Base-by-base conservation (phyloP, 2,888 invertebrate genomes). In the Branchipolynoe longqiensis region DNA sequence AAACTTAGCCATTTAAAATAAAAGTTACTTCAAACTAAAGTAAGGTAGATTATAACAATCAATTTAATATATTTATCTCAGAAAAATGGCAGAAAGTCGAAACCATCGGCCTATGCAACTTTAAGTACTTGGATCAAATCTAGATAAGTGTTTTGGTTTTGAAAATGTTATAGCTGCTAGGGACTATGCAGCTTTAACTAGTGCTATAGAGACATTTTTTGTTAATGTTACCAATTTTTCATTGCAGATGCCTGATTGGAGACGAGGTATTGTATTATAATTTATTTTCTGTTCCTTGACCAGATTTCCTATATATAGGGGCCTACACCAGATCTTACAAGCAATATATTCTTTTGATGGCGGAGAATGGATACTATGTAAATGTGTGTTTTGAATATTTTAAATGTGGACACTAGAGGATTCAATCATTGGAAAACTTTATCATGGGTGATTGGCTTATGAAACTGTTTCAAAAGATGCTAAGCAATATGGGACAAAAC, bases 201-300 rank as follows among this genome's bases (percentile, higher is more conserved):
- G 18, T 18, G 18, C 8, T 12, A 48, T 48, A 48, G 48, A 12
- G 8, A 48, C 8, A 8, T 25, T 31, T 3, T 81, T 40, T 74
- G 31, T 18, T 22, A 18, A 14, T 31, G 36, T 83, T 33, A 22
- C 28, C 64, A 73, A 22, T 14, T 6, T 78, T 25, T 48, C 4
- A 33, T 91, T 91, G 86, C 90, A 92, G 92, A 84, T 92, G 91
- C 82, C 88, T 92, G 38, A 91, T 92, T 85, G 92, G 91, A 86
- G 92, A 92, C 90, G 92, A 92, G 91, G 92, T 92, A 88, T 89
- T 90, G 86, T 40, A 22, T 82, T 48, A 12, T 8, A 8, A 48
- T 48, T 48, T 48, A 62, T 62, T 62, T n/a, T n/a, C n/a, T 6
- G 28, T 62, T 8, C n/a, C 12, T 22, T 8, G 6, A 28, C 62